Percentiles rank a stretch among this genome's conserved stretches.
phyloP scores from a whole-genome alignment of 53 echinoderm and acorn worm species.

The Arbacia lixula region DNA sequence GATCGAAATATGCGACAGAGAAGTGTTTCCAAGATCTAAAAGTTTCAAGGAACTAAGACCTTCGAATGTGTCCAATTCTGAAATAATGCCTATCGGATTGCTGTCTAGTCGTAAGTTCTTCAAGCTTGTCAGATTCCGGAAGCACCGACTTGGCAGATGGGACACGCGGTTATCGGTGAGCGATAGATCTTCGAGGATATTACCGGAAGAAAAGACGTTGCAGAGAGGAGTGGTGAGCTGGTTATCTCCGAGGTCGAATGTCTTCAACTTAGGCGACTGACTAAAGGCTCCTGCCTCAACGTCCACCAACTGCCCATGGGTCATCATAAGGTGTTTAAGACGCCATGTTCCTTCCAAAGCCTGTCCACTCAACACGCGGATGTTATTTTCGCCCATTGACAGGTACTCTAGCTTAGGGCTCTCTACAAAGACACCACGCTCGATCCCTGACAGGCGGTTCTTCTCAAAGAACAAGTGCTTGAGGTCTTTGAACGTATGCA shows the following conservation, averaged over 20 bases:
- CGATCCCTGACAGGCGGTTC: not conserved
- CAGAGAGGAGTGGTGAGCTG: slow-evolving; percentile 8
- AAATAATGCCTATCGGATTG: slow-evolving; percentile 6
- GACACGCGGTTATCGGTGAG: slow-evolving; percentile 1
- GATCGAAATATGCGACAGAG: slow-evolving; percentile 9
- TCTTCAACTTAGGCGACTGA: not conserved
- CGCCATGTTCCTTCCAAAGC: not conserved
- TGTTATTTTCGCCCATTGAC: slow-evolving; percentile 9
- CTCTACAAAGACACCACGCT: slow-evolving; percentile 24
- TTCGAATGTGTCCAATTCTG: not conserved
- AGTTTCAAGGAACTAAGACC: slow-evolving; percentile 12
- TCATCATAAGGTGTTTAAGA: slow-evolving; percentile 1
- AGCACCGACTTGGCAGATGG: slow-evolving; percentile 1
- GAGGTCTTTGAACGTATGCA: slow-evolving; percentile 37
- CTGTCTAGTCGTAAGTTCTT: slow-evolving; percentile 2
- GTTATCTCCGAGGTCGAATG: slow-evolving; percentile 10
- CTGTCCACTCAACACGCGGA: not conserved
- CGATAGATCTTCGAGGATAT: slow-evolving; percentile 17
- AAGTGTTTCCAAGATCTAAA: slow-evolving; percentile 5
- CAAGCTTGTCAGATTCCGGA: not conserved
- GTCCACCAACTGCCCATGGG: not conserved
- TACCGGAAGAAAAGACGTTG: not conserved
- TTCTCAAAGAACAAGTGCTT: slow-evolving; percentile 17
- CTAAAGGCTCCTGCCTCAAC: not conserved
- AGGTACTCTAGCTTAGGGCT: not conserved